Evolutionary conservation across 2,113 vertebrate species (phyloP), one percentile per base, ranked within the genome.

Genomic region (Crotalus helleri): DNA sequence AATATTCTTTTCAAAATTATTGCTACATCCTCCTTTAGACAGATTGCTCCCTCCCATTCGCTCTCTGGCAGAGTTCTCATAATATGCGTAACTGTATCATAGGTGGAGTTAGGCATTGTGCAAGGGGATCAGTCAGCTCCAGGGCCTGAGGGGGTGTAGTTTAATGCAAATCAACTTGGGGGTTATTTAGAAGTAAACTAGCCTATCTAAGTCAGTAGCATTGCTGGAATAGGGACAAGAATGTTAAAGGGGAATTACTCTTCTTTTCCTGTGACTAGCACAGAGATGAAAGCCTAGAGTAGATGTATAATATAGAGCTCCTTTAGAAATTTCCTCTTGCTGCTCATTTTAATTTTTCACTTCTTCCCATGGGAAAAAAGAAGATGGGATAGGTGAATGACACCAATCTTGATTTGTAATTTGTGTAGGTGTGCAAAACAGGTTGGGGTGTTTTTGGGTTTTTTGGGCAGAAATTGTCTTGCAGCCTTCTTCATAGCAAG

Each of bases 1-100:
- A 96, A 94, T 54, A 85, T 85, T 89, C 90, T 51, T 44, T 57
- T 91, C 53, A 93, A 91, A 95, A 93, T 91, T 93, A 69, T 8
- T 93, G 90, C 92, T 93, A 87, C 23, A 17, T 92, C 61, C 59
- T 46, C 61, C 44, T 29, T 92, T 55, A n/a, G 33, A 44, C 21
- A 46, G 53, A 92, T 55, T 39, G 57, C 54, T 55, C 54, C 46
- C 46, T 69, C n/a, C 53, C 15, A 58, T 81, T 81, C 33, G 1
- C 51, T 85, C 29, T 53, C 4, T 12, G 4, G 74, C 15, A 44
- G 33, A 9, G 33, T 81, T 81, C 33, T 81, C 74, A 81, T 81
- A 44, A 81, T 81, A 44, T 81, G 74, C 17, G 19, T 81, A 81
- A 81, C 74, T 9, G 33, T 81, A 21, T 81, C 74, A 44, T 81